Conservation (phyloP, 2,888 invertebrate genomes). For the Eristalis tenax region DNA sequence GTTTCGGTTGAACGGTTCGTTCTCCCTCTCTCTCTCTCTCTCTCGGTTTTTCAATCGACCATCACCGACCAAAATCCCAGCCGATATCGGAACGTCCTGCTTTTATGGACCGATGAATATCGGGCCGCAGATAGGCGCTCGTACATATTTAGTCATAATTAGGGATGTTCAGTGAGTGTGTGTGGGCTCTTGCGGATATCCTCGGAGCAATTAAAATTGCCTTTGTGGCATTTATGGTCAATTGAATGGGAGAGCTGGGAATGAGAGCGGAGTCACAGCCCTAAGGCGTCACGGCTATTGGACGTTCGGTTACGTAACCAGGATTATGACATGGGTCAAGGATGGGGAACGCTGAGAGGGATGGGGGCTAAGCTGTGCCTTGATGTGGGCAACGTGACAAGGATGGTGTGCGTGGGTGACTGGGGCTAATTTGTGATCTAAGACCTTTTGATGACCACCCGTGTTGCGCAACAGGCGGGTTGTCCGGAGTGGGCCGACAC, state of each 20-base stretch:
- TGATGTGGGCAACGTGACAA: too few relatives aligned
- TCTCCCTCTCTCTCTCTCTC: not conserved
- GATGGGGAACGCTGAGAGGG: too few relatives aligned
- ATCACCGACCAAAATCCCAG: slow-evolving; percentile 22
- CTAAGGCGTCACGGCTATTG: not conserved
- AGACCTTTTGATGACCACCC: too few relatives aligned
- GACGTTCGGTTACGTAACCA: not conserved
- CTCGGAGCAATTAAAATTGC: slow-evolving; percentile 49
- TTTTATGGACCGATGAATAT: slow-evolving; percentile 11
- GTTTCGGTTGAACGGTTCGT: not conserved
- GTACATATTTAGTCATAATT: slow-evolving; percentile 21
- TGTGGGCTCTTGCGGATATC: slow-evolving; percentile 9
- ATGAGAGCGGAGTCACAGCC: not conserved
- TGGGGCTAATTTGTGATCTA: too few relatives aligned
- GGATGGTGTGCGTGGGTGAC: too few relatives aligned
- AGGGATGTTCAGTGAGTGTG: slow-evolving; percentile 22
- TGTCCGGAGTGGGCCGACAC: too few relatives aligned
- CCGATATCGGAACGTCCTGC: slow-evolving; percentile 8
- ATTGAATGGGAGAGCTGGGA: not conserved
- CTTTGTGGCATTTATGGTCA: slow-evolving; percentile 37
- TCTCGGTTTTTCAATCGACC: slow-evolving; percentile 36
- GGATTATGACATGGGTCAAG: too few relatives aligned
- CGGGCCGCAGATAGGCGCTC: not conserved
- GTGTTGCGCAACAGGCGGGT: too few relatives aligned
- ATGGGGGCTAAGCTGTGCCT: too few relatives aligned